Evolutionary conservation across 2,113 vertebrate genomes (phyloP), one percentile per base, ranked within the genome.

Genomic region (Cranoglanis bouderius): DNA sequence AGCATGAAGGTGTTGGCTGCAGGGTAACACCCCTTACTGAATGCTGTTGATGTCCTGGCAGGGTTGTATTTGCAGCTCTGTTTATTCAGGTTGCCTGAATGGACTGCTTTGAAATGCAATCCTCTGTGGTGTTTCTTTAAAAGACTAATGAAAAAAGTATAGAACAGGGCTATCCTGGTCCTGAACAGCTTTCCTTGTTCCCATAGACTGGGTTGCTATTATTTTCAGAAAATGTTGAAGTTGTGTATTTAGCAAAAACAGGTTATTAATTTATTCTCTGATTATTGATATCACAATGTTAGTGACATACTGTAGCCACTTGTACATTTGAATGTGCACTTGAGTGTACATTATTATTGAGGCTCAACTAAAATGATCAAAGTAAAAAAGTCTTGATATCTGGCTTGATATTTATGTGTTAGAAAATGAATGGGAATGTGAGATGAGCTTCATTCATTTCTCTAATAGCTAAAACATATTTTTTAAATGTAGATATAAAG

Each of bases 21-120:
- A 92, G 92, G 87, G 88, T 89, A 92, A 94, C 93, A 93, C 94
- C 93, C 94, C 89, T 91, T 84, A 95, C 91, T 95, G 93, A 93
- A 91, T 89, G 88, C 92, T 94, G 94, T 92, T 94, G 93, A 91
- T 93, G 91, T 46, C 9, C 29, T 89, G 40, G 89, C 87, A 77
- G 65, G 88, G 90, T 88, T 55, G 70, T 46, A 55, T 59, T 83
- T 75, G 70, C 75, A 77, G 85, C 63, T 82, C 84, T 94, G 92
- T 94, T 95, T 94, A 93, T 92, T 90, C 87, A 67, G 82, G 87
- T 89, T 70, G 85, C 63, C 90, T 96, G 94, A 96, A 96, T 94
- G 92, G 93, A 88, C 85, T 67, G 91, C 95, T 96, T 96, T 96
- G 92, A 96, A 93, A 90, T 72, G 26, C 74, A 88, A 55, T 77